These are phyloP conservation scores for Acanthurus lineatus DNA, from an alignment of 2,797 vertebrate genomes.

Conservation along the genomic window DNA sequence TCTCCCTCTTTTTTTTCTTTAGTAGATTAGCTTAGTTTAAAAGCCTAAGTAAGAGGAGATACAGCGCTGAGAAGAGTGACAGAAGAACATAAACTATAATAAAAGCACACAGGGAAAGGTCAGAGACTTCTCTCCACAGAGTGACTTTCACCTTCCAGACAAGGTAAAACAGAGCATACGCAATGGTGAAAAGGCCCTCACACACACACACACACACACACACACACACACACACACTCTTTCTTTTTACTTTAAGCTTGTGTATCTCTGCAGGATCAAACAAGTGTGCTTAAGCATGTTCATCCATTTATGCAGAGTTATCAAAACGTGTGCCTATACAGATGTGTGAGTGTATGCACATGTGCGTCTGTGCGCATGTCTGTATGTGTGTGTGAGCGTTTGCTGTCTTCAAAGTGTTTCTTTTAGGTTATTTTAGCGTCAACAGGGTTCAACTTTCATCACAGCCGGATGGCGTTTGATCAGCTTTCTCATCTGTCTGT, in stretches of 20 bases:
- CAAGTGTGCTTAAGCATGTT: neutral
- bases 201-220: neutral
- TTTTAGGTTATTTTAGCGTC: slow-evolving; percentile 48
- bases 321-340: neutral
- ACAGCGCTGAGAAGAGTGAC: neutral
- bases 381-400: neutral
- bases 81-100: slow-evolving; percentile 11
- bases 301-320: neutral
- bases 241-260: neutral
- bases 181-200: neutral
- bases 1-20: slow-evolving; percentile 7
- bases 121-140: slow-evolving; percentile 26
- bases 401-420: slow-evolving; percentile 25
- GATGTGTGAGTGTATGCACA: neutral
- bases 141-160: slow-evolving; percentile 12
- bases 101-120: slow-evolving; percentile 20
- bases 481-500: slow-evolving; percentile 46
- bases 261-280: neutral
- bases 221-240: neutral
- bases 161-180: neutral
- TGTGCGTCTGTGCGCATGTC: neutral
- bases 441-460: slow-evolving; percentile 59
- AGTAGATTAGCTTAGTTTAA: slow-evolving; percentile 36
- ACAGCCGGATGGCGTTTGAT: slow-evolving; percentile 67
- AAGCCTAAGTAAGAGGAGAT: slow-evolving; percentile 25